These are phyloP conservation scores for Nebria ingens DNA, from an alignment of 1,140 invertebrate genomes.

Conservation along the genomic window DNA sequence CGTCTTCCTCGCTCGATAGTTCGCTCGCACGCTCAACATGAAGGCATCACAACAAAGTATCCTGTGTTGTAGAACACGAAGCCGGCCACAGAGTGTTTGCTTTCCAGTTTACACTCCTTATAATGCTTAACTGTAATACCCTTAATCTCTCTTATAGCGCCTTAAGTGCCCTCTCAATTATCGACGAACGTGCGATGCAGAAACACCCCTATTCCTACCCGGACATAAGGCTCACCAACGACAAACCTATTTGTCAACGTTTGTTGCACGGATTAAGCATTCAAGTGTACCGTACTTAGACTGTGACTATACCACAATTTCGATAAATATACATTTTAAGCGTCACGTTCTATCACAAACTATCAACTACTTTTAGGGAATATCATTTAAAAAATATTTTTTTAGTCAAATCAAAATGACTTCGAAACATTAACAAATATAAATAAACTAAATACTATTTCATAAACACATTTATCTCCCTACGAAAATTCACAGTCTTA, in stretches of 20 bases:
- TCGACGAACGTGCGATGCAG: background rate
- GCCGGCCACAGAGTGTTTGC: background rate
- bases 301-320: background rate
- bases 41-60: too few species aligned
- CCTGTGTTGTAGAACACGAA: background rate
- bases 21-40: too few species aligned
- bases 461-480: too few species aligned
- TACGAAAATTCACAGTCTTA: too few species aligned
- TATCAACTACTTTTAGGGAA: too few species aligned
- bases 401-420: too few species aligned
- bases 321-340: too few species aligned
- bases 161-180: conserved; percentile 9
- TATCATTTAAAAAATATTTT: too few species aligned
- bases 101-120: conserved; percentile 1
- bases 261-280: background rate
- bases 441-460: too few species aligned
- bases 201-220: background rate
- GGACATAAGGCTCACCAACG: background rate
- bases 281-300: conserved; percentile 3
- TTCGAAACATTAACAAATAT: too few species aligned
- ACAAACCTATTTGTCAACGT: background rate
- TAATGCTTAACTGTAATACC: conserved; percentile 1
- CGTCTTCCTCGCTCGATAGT: too few species aligned
- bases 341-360: too few species aligned
- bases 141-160: conserved; percentile 8